Conservation (phyloP, 2,888 invertebrate genomes). For the Ophion obscuratus region DNA sequence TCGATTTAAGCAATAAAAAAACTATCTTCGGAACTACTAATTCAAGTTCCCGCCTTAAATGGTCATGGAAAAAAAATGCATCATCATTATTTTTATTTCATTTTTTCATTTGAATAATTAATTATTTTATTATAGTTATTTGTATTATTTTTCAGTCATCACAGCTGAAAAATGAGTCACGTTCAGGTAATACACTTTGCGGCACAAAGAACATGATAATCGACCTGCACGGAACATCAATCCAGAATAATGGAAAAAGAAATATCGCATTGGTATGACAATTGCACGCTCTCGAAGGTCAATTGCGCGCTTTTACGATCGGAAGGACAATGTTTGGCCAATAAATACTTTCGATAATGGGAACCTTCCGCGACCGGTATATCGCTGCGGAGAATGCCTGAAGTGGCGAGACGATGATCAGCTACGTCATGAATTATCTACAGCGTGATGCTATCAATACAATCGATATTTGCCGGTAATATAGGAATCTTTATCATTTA, state of each 20-base stretch:
- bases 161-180: background rate
- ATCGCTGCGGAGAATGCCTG: background rate
- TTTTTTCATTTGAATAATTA: background rate
- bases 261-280: background rate
- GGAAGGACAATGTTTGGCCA: background rate
- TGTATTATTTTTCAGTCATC: background rate
- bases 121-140: background rate
- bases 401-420: background rate
- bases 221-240: background rate
- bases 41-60: too few species aligned
- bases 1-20: too few species aligned
- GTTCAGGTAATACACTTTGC: background rate
- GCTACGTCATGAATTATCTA: constrained; percentile 10
- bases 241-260: constrained; percentile 5
- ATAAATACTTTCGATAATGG: background rate
- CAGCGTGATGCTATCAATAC: background rate
- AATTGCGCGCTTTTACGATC: background rate
- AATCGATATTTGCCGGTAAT: constrained; percentile 2
- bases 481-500: background rate
- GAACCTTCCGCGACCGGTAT: background rate
- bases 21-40: too few species aligned
- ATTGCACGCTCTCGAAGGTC: background rate
- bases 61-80: too few species aligned
- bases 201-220: background rate
- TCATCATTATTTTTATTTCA: background rate